phyloP scores from a whole-genome alignment of 2,113 vertebrate genomes.

The Pangasianodon gigas region DNA sequence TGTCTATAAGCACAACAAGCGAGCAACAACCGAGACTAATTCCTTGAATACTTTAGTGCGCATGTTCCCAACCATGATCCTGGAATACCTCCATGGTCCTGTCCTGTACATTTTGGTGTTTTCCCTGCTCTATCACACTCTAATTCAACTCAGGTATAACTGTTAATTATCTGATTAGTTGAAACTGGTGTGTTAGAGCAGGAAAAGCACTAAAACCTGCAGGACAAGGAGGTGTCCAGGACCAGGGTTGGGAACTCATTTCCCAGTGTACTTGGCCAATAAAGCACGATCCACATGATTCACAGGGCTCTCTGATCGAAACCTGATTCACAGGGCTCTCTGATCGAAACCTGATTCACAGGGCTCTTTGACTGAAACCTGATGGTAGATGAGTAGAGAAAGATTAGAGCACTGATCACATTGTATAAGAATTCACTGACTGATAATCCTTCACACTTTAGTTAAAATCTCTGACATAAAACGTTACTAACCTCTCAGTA shows the following conservation, averaged over 20 bases:
- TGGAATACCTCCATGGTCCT: neutral
- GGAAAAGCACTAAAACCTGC: neutral
- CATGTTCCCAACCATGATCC: neutral
- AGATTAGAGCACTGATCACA: neutral
- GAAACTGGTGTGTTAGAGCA: neutral
- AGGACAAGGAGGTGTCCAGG: neutral
- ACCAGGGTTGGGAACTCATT: neutral
- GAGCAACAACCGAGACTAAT: neutral
- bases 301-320: neutral
- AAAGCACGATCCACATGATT: neutral
- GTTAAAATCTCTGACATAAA: neutral
- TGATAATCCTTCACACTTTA: neutral
- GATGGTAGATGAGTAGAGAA: neutral
- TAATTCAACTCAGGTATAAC: neutral
- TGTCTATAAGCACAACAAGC: neutral
- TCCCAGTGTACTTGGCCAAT: neutral
- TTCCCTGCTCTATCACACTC: neutral
- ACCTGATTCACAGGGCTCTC: too few relatives aligned
- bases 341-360: neutral
- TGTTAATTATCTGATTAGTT: neutral
- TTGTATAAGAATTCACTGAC: neutral
- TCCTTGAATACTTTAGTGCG: neutral
- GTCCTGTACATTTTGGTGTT: neutral
- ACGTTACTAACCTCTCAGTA: neutral
- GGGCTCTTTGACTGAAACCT: too few relatives aligned